Percentiles rank a stretch among this genome's conserved stretches.
These are phyloP conservation scores for Chaetodon auriga DNA, from an alignment of 2,113 vertebrate species.

Conservation along the genomic window DNA sequence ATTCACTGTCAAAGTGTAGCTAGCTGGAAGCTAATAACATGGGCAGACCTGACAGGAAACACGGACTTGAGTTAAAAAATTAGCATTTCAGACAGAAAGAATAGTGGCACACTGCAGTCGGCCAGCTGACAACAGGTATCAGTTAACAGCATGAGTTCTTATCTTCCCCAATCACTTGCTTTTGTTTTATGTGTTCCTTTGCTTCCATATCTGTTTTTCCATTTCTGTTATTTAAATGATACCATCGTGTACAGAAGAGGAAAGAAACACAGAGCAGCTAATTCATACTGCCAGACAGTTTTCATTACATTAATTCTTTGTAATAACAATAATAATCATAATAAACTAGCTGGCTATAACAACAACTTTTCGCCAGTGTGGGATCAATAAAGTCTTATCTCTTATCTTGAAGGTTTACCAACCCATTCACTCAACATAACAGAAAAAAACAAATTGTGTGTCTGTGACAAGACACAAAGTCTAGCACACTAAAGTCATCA, in stretches of 20 bases:
- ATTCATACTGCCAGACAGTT: too few species aligned
- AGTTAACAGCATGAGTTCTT: neutral
- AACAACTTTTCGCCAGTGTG: too few species aligned
- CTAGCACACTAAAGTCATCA: neutral
- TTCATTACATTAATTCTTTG: too few species aligned
- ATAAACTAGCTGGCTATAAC: too few species aligned
- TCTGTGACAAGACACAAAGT: neutral
- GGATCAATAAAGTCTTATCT: too few species aligned
- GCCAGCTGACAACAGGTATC: conserved; percentile 3
- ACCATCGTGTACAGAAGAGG: neutral
- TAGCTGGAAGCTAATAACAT: too few species aligned
- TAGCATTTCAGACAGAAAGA: too few species aligned
- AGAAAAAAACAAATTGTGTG: too few species aligned
- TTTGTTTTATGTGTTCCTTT: neutral
- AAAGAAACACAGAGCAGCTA: neutral
- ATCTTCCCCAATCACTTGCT: neutral
- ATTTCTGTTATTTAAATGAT: neutral
- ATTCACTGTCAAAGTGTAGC: too few species aligned
- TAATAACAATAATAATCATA: too few species aligned
- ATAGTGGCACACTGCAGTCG: neutral
- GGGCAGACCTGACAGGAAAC: too few species aligned
- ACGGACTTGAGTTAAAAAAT: too few species aligned
- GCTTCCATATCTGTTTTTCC: neutral
- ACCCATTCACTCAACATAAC: neutral
- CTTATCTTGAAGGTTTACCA: neutral